phyloP scores from a whole-genome alignment of 2,113 vertebrate genomes.

The Capreolus pygargus region DNA sequence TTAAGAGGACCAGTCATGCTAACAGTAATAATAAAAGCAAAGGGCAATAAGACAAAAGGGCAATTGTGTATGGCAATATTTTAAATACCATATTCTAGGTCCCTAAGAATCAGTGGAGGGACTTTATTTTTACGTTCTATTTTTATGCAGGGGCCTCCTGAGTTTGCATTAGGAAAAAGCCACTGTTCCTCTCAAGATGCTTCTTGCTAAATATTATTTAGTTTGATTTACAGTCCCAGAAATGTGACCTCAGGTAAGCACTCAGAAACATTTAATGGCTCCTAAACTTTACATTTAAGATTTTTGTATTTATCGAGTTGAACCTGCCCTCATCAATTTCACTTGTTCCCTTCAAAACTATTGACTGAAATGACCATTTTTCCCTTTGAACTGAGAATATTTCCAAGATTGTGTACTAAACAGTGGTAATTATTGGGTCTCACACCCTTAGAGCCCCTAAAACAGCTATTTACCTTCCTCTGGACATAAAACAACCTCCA shows the following conservation, averaged over 20 bases:
- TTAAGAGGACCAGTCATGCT: background rate
- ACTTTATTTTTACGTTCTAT: background rate
- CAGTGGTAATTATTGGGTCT: background rate
- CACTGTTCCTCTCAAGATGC: background rate
- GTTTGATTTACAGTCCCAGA: background rate
- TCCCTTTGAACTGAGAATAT: background rate
- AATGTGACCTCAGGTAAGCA: background rate
- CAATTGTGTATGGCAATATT: background rate
- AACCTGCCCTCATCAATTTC: background rate
- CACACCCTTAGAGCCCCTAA: background rate
- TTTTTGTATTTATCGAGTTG: slow-evolving; percentile 11
- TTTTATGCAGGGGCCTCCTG: background rate
- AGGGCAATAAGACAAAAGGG: background rate
- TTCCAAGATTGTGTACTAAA: background rate
- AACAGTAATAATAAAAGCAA: background rate
- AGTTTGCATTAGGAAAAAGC: background rate
- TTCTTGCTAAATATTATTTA: background rate
- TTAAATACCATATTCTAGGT: background rate
- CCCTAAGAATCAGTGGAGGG: background rate
- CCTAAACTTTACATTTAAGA: background rate
- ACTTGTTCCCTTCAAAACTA: background rate
- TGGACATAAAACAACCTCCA: background rate
- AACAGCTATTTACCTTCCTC: background rate
- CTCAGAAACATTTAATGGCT: background rate
- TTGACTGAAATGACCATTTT: background rate